Percentiles rank a stretch among this genome's conserved stretches.
Evolutionary conservation across 2,113 vertebrate species (phyloP).

Genomic region (Chloropsis cyanopogon): DNA sequence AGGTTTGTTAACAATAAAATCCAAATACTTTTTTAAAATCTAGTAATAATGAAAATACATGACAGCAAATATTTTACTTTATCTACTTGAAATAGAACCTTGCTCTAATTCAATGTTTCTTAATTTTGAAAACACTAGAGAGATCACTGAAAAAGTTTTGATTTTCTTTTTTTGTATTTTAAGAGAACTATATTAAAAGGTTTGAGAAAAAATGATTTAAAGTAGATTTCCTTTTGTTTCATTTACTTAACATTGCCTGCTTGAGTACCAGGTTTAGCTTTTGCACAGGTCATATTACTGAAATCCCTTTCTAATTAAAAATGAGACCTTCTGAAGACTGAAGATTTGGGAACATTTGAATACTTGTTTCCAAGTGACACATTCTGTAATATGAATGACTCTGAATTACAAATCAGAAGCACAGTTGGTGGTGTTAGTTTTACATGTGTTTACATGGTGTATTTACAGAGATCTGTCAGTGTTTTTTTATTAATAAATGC

Average conservation of each 20-base stretch:
- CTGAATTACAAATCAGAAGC: neutral
- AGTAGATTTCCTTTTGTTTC: constrained; percentile 65
- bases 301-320: constrained; percentile 80
- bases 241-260: constrained; percentile 49
- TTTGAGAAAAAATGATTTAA: constrained; percentile 19
- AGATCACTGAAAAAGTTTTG: neutral
- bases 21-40: neutral
- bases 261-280: constrained; percentile 68
- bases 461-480: neutral
- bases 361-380: constrained; percentile 62
- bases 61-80: neutral
- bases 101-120: neutral
- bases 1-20: neutral
- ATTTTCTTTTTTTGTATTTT: neutral
- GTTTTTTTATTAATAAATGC: neutral
- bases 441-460: neutral
- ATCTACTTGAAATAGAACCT: neutral
- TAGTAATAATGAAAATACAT: neutral
- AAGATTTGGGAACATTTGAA: constrained; percentile 42
- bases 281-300: constrained; percentile 67
- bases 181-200: neutral
- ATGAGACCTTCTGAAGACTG: constrained; percentile 72
- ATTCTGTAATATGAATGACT: constrained; percentile 5
- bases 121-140: neutral
- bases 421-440: neutral